phyloP scores from a whole-genome alignment of 2,797 vertebrate genomes.

The Peromyscus melanophrys region DNA sequence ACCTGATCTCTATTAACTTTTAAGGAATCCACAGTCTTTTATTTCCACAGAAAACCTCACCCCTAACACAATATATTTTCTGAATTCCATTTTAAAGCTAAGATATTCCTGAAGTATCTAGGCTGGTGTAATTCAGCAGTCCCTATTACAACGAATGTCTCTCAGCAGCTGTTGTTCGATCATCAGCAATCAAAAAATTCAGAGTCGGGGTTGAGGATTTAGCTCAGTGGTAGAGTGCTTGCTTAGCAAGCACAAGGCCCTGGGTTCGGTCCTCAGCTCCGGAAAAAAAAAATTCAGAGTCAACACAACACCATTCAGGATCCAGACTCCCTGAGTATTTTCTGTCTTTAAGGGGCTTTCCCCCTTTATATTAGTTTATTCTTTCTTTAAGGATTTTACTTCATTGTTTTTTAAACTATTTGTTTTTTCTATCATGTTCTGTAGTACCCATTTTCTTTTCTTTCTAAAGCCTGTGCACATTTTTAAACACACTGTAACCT shows the following conservation, averaged over 20 bases:
- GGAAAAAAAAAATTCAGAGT: background rate
- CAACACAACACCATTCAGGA: background rate
- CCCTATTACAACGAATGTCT: background rate
- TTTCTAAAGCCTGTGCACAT: background rate
- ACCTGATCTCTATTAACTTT: background rate
- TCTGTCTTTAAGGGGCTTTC: background rate
- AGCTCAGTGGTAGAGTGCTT: too few species aligned
- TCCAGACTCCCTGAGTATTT: background rate
- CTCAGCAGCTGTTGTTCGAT: background rate
- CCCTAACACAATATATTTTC: background rate
- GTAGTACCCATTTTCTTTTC: background rate
- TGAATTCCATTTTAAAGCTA: background rate
- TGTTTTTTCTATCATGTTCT: background rate
- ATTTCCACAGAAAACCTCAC: background rate
- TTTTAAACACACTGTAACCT: background rate
- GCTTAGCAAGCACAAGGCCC: too few species aligned
- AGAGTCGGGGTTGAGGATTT: background rate
- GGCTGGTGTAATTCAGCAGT: background rate
- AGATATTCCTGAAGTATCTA: background rate
- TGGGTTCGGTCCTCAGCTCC: too few species aligned
- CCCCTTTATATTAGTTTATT: background rate
- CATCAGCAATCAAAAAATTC: background rate
- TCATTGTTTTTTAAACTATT: background rate
- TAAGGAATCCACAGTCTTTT: background rate
- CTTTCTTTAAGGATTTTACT: background rate